phyloP scores from a whole-genome alignment of 2,113 vertebrate genomes.

The Cygnus buccinator region DNA sequence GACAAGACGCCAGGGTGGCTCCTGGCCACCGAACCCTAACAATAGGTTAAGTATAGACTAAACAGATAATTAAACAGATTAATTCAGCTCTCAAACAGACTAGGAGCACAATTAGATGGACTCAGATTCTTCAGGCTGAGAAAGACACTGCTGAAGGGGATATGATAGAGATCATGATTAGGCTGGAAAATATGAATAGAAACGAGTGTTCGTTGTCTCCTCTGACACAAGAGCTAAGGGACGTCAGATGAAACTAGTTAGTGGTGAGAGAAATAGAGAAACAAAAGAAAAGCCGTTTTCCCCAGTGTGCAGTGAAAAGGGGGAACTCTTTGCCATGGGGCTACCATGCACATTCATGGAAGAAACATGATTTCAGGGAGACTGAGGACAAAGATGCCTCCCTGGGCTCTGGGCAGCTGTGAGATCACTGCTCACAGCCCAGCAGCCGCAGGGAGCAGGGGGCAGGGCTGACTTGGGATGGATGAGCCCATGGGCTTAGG shows the following conservation, averaged over 20 bases:
- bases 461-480: not conserved
- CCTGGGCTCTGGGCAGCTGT: not conserved
- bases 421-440: not conserved
- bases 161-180: conserved; percentile 1
- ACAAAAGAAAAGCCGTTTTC: not conserved
- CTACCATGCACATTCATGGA: not conserved
- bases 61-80: conserved; percentile 62
- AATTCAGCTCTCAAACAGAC: conserved; percentile 14
- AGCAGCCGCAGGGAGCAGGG: rapidly evolving
- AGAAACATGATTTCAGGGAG: not conserved
- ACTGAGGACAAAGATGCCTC: not conserved
- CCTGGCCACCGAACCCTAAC: not conserved
- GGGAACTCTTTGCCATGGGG: not conserved
- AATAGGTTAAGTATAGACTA: conserved; percentile 60
- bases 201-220: not conserved
- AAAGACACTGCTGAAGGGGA: not conserved
- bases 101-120: conserved; percentile 23
- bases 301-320: not conserved
- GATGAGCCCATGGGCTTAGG: rapidly evolving
- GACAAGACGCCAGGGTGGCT: not conserved
- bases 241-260: conserved; percentile 41
- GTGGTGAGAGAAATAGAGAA: not conserved
- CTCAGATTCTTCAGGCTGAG: not conserved
- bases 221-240: not conserved
- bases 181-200: conserved; percentile 51